Percentiles rank a stretch among this genome's conserved stretches.
phyloP scores from a whole-genome alignment of 1,140 invertebrate species.

The Saccostrea echinata region DNA sequence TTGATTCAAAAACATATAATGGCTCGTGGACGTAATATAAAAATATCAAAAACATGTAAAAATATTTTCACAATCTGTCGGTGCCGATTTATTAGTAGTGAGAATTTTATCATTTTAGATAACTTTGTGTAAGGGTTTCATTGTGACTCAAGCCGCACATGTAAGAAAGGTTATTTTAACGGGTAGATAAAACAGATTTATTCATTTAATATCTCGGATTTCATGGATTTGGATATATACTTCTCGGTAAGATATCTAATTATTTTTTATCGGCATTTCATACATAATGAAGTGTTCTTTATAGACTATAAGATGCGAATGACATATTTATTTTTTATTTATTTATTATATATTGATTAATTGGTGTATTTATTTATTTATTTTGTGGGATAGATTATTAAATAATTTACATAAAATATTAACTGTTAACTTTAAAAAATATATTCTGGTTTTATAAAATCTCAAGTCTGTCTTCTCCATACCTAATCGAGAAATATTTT shows the following conservation, averaged over 20 bases:
- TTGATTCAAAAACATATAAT: conserved; percentile 25
- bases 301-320: neutral
- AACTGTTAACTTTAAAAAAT: too few relatives aligned
- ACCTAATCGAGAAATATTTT: too few relatives aligned
- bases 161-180: neutral
- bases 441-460: too few relatives aligned
- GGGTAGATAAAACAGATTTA: conserved; percentile 4
- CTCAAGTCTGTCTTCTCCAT: too few relatives aligned
- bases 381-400: too few relatives aligned
- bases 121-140: conserved; percentile 1
- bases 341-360: neutral
- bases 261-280: neutral
- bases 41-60: conserved; percentile 31
- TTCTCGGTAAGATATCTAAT: neutral
- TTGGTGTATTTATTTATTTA: too few relatives aligned
- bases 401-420: too few relatives aligned
- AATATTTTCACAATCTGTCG: conserved; percentile 3
- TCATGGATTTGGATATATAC: neutral
- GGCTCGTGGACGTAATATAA: conserved; percentile 33
- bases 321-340: neutral
- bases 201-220: neutral
- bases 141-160: conserved; percentile 2
- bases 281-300: neutral
- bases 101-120: conserved; percentile 38
- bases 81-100: neutral